Percentiles rank a stretch among this genome's conserved stretches.
Conservation (phyloP, 2,113 vertebrate genomes). For the Ramphastos sulfuratus region DNA sequence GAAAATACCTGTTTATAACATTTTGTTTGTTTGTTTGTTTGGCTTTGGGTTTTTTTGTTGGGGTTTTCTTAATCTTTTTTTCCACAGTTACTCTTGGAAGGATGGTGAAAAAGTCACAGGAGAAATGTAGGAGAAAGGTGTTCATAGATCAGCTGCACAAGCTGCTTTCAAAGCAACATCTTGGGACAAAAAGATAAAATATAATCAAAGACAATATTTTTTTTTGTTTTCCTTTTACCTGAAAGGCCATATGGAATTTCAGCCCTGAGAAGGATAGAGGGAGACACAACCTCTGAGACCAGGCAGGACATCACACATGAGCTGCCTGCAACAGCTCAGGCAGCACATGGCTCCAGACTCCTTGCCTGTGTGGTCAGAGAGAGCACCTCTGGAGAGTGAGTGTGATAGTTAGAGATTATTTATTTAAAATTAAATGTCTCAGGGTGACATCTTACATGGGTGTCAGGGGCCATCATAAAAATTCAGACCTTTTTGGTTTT, state of each 20-base stretch:
- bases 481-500: background rate
- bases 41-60: background rate
- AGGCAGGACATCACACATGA: background rate
- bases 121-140: background rate
- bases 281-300: background rate
- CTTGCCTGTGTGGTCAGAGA: rapidly evolving
- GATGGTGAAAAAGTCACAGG: conserved; percentile 19
- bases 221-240: background rate
- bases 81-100: background rate
- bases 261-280: background rate
- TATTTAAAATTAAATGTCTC: background rate
- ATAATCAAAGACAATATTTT: background rate
- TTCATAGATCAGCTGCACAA: background rate
- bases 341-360: background rate
- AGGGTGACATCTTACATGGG: background rate
- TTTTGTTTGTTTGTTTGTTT: background rate
- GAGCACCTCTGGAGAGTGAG: rapidly evolving
- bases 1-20: background rate
- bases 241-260: background rate
- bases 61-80: background rate
- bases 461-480: background rate
- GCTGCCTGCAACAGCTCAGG: background rate
- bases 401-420: rapidly evolving
- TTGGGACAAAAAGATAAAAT: background rate
- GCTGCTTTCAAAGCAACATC: conserved; percentile 16